Evolutionary conservation across 1,140 invertebrate genomes (phyloP).

Genomic region (Drosophila jambulina): DNA sequence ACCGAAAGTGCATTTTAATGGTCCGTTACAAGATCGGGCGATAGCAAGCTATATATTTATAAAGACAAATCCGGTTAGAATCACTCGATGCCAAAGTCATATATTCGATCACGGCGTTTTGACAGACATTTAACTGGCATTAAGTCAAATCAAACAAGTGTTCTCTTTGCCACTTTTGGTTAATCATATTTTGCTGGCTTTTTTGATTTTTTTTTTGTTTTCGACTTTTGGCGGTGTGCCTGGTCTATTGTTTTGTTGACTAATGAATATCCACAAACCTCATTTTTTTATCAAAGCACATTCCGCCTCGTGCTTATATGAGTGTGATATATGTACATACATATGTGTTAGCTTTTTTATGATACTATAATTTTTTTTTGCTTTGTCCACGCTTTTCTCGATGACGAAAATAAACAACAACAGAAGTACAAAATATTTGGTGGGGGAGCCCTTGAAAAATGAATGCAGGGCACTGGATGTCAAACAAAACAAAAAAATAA

Average conservation of each 20-base stretch:
- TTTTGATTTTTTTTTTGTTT: slow-evolving; percentile 8
- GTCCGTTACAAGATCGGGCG: slow-evolving; percentile 32
- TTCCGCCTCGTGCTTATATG: neutral
- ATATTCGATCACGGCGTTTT: slow-evolving; percentile 16
- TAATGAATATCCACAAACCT: slow-evolving; percentile 38
- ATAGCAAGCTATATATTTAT: slow-evolving; percentile 2
- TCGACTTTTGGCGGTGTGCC: slow-evolving; percentile 1
- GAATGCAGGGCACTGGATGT: slow-evolving; percentile 34
- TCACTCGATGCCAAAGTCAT: slow-evolving; percentile 10
- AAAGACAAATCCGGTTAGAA: slow-evolving; percentile 33
- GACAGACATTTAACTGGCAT: slow-evolving; percentile 3
- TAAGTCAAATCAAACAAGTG: slow-evolving; percentile 31
- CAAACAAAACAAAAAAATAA: neutral
- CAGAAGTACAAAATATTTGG: slow-evolving; percentile 6
- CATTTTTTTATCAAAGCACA: slow-evolving; percentile 33
- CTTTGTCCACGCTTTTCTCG: slow-evolving; percentile 37
- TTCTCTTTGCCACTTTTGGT: slow-evolving; percentile 7
- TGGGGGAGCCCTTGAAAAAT: slow-evolving; percentile 31
- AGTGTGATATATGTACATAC: slow-evolving; percentile 2
- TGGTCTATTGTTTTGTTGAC: slow-evolving; percentile 29
- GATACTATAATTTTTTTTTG: slow-evolving; percentile 16
- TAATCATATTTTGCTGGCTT: slow-evolving; percentile 13
- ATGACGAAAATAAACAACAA: slow-evolving; percentile 53
- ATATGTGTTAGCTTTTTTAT: slow-evolving; percentile 12
- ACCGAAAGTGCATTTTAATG: slow-evolving; percentile 44